A percentile compares a stretch with the other conserved stretches of the same genome.
phyloP scores from a whole-genome alignment of 1,140 invertebrate genomes.

The Bombyx mori region DNA sequence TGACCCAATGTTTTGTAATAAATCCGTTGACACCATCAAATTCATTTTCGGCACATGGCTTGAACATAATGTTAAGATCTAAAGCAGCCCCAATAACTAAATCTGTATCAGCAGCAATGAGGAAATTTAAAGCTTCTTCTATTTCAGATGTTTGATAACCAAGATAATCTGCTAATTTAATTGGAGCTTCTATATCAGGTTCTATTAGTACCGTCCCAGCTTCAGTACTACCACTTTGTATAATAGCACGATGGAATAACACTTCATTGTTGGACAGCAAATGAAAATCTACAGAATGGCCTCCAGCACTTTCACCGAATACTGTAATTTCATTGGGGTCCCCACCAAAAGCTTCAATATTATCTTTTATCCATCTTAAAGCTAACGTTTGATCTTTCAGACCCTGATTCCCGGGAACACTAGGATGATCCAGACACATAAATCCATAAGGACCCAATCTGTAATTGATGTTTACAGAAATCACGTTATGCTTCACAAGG shows the following conservation, averaged over 20 bases:
- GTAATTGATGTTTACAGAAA: slow-evolving; percentile 17
- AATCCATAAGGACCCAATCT: slow-evolving; percentile 16
- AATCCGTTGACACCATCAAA: slow-evolving; percentile 20
- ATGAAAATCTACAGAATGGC: slow-evolving; percentile 18
- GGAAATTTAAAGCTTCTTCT: slow-evolving; percentile 17
- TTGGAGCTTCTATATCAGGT: slow-evolving; percentile 14
- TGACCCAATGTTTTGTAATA: slow-evolving; percentile 21
- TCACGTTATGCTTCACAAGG: slow-evolving; percentile 13
- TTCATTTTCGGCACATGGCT: slow-evolving; percentile 23
- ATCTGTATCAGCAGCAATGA: slow-evolving; percentile 8
- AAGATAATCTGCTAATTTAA: slow-evolving; percentile 19
- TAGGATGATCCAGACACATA: slow-evolving; percentile 18
- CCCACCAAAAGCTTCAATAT: slow-evolving; percentile 24
- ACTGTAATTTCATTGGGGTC: slow-evolving; percentile 21
- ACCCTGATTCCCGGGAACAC: slow-evolving; percentile 22
- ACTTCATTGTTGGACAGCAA: slow-evolving; percentile 18
- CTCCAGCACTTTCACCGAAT: slow-evolving; percentile 17
- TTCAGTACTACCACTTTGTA: slow-evolving; percentile 21
- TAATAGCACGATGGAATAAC: slow-evolving; percentile 20
- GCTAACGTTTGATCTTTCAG: slow-evolving; percentile 30
- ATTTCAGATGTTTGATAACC: slow-evolving; percentile 14
- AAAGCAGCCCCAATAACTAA: slow-evolving; percentile 10
- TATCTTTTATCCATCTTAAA: slow-evolving; percentile 26
- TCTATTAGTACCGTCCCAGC: slow-evolving; percentile 12
- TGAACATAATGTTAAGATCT: slow-evolving; percentile 10